Evolutionary conservation across 2,888 invertebrate species (phyloP).

Genomic region (Lapara coniferarum): DNA sequence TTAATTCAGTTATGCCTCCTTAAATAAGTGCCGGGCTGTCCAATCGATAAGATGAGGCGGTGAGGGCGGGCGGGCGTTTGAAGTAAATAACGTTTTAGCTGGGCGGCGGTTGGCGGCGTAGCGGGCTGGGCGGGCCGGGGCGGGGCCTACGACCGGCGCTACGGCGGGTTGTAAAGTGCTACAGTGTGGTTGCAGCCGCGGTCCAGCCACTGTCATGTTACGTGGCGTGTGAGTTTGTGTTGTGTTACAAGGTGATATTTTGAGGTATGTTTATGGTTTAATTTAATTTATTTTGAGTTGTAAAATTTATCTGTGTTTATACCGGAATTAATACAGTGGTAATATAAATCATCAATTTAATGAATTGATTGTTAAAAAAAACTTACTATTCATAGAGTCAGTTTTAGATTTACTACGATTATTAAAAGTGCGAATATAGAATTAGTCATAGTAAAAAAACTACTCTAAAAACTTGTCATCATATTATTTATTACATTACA

Average conservation of each 20-base stretch:
- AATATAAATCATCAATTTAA: neutral
- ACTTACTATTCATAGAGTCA: neutral
- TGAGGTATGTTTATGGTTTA: conserved; percentile 1
- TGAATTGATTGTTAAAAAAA: neutral
- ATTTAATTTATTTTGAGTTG: neutral
- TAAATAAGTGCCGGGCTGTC: conserved; percentile 76
- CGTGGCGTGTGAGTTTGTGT: conserved; percentile 5
- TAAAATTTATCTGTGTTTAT: too few species aligned
- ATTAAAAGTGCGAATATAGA: neutral
- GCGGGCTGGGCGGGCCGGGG: conserved; percentile 46
- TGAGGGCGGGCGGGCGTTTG: conserved; percentile 68
- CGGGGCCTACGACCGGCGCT: conserved; percentile 39
- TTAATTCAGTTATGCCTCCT: conserved; percentile 77
- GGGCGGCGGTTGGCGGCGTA: conserved; percentile 54
- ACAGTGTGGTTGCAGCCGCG: conserved; percentile 38
- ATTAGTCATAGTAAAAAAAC: too few species aligned
- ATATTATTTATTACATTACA: too few species aligned
- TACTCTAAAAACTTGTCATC: too few species aligned
- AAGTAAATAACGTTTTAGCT: conserved; percentile 75
- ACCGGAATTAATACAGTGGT: too few species aligned
- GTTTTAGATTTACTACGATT: neutral
- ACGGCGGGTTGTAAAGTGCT: conserved; percentile 31
- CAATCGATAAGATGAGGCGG: conserved; percentile 77
- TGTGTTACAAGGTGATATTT: neutral
- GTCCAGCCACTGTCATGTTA: conserved; percentile 23